Base-by-base conservation (phyloP, 1,140 invertebrate genomes). In the Panonychus citri region DNA sequence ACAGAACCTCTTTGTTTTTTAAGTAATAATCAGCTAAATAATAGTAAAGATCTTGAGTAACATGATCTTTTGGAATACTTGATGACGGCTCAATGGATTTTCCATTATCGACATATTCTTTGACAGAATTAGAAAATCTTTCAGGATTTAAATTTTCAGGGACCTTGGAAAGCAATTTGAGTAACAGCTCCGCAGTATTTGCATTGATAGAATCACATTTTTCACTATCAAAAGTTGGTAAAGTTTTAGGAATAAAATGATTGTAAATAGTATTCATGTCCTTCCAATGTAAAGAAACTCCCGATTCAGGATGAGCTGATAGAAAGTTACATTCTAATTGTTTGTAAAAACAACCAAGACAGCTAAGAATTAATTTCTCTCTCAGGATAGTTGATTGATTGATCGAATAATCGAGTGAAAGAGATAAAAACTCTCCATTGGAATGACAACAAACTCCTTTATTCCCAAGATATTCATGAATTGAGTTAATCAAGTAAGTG, bases 21-120 rank as follows among this genome's bases (percentile, higher is more conserved):
- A 93, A 89, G 69, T 90, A 81, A 72, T 83, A 87, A 72, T 94
- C 88, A 8, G 79, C 89, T 34, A 94, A 68, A 3, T 93, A 71
- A 67, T 90, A 94, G 67, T 85, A 94, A 49, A 90, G 78, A 42
- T 82, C 54, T 70, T 56, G 54, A 53, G 28, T 57, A 37, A 56
- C 55, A 30, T 25, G 46, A 54, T 43, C 43, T 53, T 37, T 54
- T 55, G 21, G 56, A 56, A 39, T 53, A 61, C 25, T 57, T 34
- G 42, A 51, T n/a, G 54, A 59, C 15, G 42, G 37, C 10, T 62
- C 61, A 19, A 55, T 26, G 5, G 49, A 57, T 15, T 49, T 60
- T 7, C 60, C 61, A 4, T 64, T 64, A 37, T 67, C 65, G 37
- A 71, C 66, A 52, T 68, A 69, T 7, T 62, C 62, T 7, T 61